Conservation (phyloP, 1,140 invertebrate genomes). For the Penaeus indicus region DNA sequence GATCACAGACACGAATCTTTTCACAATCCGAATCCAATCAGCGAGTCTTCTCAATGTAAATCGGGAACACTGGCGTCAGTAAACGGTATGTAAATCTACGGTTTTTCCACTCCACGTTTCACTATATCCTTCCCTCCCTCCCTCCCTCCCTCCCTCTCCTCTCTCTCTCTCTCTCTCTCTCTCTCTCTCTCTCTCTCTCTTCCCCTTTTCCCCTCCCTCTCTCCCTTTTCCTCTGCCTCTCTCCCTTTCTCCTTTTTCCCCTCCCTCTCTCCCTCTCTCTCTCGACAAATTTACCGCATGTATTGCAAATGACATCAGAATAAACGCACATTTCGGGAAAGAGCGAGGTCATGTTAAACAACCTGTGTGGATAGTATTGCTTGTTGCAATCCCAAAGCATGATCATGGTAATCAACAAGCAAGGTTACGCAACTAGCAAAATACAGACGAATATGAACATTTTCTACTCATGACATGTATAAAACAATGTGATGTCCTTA, state of each 20-base stretch:
- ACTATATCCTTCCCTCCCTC: background rate
- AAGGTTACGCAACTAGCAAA: no score
- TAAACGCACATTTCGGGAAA: background rate
- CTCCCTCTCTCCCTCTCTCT: no score
- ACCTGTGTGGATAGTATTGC: no score
- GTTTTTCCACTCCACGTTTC: background rate
- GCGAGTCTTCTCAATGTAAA: background rate
- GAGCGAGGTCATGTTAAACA: no score
- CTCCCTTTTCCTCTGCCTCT: background rate
- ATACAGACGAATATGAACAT: no score
- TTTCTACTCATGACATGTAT: no score
- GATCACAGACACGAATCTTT: no score
- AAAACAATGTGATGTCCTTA: no score
- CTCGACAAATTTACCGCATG: background rate
- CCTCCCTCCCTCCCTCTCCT: constrained; percentile 1
- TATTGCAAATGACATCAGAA: background rate
- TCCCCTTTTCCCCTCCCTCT: background rate
- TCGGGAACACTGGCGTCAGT: background rate
- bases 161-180: background rate
- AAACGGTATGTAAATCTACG: background rate
- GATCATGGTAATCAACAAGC: no score
- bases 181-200: constrained; percentile 10
- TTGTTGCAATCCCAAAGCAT: no score
- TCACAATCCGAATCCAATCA: no score
- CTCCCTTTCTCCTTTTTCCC: background rate